phyloP scores from a whole-genome alignment of 2,888 invertebrate genomes.

The Macrosoma leucophasiata region DNA sequence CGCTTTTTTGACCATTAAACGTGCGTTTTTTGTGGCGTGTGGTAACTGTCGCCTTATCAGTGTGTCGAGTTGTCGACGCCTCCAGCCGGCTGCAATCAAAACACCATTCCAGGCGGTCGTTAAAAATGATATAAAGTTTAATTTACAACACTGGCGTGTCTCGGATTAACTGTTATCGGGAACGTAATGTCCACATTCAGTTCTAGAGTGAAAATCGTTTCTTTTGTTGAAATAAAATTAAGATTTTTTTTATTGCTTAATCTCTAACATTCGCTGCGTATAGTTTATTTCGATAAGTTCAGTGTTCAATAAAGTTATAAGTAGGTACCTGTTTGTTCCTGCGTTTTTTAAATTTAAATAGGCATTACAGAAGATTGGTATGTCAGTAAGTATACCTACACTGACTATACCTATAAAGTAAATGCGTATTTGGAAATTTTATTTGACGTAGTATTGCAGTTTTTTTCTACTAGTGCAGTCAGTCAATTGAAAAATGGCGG shows the following conservation, averaged over 20 bases:
- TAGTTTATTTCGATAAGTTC: no score
- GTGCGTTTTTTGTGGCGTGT: constrained; percentile 62
- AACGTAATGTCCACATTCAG: constrained; percentile 59
- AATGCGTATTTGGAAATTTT: no score
- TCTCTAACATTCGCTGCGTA: no score
- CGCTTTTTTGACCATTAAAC: constrained; percentile 63
- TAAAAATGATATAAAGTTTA: constrained; percentile 75
- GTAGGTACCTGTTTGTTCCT: no score
- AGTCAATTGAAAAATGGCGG: no score
- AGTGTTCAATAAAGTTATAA: no score
- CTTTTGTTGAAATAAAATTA: constrained; percentile 51
- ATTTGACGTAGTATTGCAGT: no score
- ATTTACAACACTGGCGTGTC: constrained; percentile 63
- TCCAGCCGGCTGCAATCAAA: constrained; percentile 72
- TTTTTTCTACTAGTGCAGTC: no score
- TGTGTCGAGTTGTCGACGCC: constrained; percentile 75
- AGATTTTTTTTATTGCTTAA: constrained; percentile 45
- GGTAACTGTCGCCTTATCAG: constrained; percentile 69
- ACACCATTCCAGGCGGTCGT: constrained; percentile 69
- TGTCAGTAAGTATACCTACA: no score
- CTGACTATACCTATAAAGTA: no score
- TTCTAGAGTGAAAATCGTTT: constrained; percentile 53
- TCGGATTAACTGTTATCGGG: constrained; percentile 66
- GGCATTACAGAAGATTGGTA: no score
- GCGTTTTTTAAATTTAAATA: no score